These are phyloP conservation scores for Tinea pellionella DNA, from an alignment of 2,888 invertebrate species.

Conservation along the genomic window DNA sequence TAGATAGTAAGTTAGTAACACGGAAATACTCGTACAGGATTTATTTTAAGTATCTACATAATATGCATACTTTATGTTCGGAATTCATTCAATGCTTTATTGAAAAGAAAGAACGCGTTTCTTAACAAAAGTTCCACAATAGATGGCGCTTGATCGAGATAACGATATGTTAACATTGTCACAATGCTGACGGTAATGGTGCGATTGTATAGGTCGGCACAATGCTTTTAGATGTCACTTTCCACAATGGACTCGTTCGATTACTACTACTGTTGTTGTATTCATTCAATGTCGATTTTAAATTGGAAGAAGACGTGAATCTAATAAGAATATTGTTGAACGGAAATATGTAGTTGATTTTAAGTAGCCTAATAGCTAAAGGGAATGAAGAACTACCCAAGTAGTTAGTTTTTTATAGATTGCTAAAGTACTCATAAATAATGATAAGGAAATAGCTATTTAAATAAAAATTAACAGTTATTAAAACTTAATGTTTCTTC, in stretches of 20 bases:
- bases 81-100: neutral
- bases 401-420: too few species aligned
- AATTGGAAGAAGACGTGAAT: neutral
- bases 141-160: slow-evolving; percentile 68
- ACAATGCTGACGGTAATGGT: slow-evolving; percentile 65
- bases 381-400: too few species aligned
- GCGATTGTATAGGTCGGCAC: slow-evolving; percentile 54
- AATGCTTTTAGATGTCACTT: slow-evolving; percentile 61
- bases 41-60: too few species aligned
- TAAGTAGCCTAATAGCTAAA: neutral
- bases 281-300: slow-evolving; percentile 40
- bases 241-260: slow-evolving; percentile 56
- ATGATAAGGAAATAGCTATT: too few species aligned
- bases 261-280: slow-evolving; percentile 47
- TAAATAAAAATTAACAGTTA: too few species aligned
- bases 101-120: slow-evolving; percentile 27
- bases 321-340: neutral
- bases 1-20: too few species aligned
- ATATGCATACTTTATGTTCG: neutral
- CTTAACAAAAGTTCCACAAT: slow-evolving; percentile 39
- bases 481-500: too few species aligned
- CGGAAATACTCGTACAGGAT: too few species aligned
- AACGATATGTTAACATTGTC: slow-evolving; percentile 68
- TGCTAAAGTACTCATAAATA: too few species aligned
- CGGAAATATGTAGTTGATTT: neutral